A percentile compares a stretch with the other conserved stretches of the same genome.
These are phyloP conservation scores for Elanoides forficatus DNA, from an alignment of 2,113 vertebrate species.

Conservation along the genomic window DNA sequence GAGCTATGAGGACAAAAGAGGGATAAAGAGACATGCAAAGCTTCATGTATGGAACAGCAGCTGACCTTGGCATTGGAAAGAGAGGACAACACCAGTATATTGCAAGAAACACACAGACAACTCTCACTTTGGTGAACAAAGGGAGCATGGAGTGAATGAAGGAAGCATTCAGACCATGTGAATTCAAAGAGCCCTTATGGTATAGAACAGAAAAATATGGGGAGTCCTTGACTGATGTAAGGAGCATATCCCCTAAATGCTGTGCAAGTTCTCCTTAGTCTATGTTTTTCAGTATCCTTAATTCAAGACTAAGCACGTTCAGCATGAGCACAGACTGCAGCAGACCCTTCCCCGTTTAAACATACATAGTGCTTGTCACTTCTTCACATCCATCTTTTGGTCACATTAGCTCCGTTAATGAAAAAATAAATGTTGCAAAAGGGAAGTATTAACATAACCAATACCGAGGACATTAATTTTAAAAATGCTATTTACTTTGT, in stretches of 20 bases:
- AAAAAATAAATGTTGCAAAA: slow-evolving; percentile 64
- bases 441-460: slow-evolving; percentile 30
- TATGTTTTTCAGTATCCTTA: background rate
- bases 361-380: background rate
- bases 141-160: background rate
- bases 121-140: background rate
- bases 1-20: background rate
- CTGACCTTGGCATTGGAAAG: background rate
- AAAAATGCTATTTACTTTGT: slow-evolving; percentile 34
- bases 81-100: background rate
- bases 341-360: background rate
- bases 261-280: background rate
- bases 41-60: background rate
- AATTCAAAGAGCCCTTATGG: background rate
- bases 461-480: slow-evolving; percentile 17
- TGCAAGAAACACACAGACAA: background rate
- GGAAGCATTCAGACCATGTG: background rate
- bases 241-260: background rate
- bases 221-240: background rate
- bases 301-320: background rate
- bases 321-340: background rate
- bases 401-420: slow-evolving; percentile 26
- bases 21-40: background rate
- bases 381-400: background rate
- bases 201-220: background rate